These are phyloP conservation scores for Aethes cnicana DNA, from an alignment of 2,888 invertebrate species.

Conservation along the genomic window DNA sequence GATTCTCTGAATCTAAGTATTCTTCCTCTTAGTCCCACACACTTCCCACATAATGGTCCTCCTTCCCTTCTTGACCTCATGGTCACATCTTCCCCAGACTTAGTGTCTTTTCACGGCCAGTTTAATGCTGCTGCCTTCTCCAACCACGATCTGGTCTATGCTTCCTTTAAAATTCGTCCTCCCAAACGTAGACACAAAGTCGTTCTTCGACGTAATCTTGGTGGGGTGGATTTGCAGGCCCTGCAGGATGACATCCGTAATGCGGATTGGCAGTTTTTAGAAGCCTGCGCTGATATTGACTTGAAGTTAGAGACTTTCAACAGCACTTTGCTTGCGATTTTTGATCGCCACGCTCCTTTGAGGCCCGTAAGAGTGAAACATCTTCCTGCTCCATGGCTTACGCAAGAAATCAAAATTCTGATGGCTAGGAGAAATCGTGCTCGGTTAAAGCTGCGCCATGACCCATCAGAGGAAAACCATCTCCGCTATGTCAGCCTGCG, in stretches of 20 bases:
- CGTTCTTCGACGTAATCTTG: background rate
- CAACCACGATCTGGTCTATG: background rate
- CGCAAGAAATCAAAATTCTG: background rate
- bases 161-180: slow-evolving; percentile 4
- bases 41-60: slow-evolving; percentile 13
- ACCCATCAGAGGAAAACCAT: no score
- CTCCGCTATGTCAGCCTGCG: no score
- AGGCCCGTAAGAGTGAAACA: slow-evolving; percentile 1
- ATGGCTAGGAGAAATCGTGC: no score
- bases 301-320: background rate
- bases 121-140: slow-evolving; percentile 28
- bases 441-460: no score
- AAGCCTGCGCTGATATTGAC: background rate
- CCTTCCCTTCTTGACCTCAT: slow-evolving; percentile 30
- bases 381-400: slow-evolving; percentile 6
- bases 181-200: background rate
- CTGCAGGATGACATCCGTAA: background rate
- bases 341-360: slow-evolving; percentile 7
- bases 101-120: slow-evolving; percentile 28
- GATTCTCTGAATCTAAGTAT: slow-evolving; percentile 6
- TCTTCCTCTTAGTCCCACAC: slow-evolving; percentile 27
- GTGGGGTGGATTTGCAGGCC: slow-evolving; percentile 3
- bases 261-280: background rate
- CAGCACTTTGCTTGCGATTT: background rate
- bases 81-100: slow-evolving; percentile 16